Evolutionary conservation across 2,888 invertebrate genomes (phyloP).

Genomic region (Drosophila phalerata): DNA sequence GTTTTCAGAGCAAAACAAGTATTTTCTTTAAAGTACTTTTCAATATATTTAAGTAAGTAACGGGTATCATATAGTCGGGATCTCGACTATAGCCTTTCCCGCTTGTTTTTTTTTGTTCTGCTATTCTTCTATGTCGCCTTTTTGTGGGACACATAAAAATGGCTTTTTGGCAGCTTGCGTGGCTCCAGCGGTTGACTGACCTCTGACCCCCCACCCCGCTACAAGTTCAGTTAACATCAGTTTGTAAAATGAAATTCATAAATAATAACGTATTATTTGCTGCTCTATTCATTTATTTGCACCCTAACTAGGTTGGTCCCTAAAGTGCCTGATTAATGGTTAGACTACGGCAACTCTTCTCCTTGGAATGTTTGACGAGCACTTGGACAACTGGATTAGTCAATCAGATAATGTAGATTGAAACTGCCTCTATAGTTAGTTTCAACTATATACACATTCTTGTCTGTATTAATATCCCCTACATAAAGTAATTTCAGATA

Average conservation of each 20-base stretch:
- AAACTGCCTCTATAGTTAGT: not conserved
- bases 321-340: slow-evolving; percentile 53
- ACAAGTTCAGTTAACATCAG: slow-evolving; percentile 2
- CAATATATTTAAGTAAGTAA: no score
- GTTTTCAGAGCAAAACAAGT: no score
- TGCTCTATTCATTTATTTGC: slow-evolving; percentile 37
- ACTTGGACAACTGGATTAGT: slow-evolving; percentile 15
- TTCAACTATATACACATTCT: not conserved
- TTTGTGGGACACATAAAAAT: slow-evolving; percentile 55
- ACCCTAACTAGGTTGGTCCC: slow-evolving; percentile 22
- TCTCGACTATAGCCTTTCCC: no score
- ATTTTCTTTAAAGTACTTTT: no score
- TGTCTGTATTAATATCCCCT: not conserved
- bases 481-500: slow-evolving; percentile 3
- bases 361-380: slow-evolving; percentile 6
- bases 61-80: no score
- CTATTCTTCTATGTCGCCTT: not conserved
- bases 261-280: slow-evolving; percentile 70
- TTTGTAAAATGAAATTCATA: slow-evolving; percentile 67
- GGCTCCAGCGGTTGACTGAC: slow-evolving; percentile 64
- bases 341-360: not conserved
- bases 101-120: not conserved
- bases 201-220: slow-evolving; percentile 28
- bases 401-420: slow-evolving; percentile 3
- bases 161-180: slow-evolving; percentile 41